These are phyloP conservation scores for Lepus americanus DNA, from an alignment of 2,113 vertebrate genomes.

Conservation along the genomic window DNA sequence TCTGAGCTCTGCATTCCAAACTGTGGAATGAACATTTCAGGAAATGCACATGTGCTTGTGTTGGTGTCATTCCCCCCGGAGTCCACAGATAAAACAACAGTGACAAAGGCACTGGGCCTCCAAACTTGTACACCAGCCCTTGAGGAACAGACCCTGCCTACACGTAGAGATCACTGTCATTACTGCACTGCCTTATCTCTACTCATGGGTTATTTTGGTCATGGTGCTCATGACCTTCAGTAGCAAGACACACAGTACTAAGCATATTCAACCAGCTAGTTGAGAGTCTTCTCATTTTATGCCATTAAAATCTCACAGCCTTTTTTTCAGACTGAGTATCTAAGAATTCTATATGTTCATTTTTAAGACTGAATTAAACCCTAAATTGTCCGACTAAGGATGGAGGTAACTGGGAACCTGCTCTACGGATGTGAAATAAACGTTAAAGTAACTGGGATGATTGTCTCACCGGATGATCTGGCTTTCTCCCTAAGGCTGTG, in stretches of 20 bases:
- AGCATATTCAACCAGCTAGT: not conserved
- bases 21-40: not conserved
- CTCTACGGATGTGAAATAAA: not conserved
- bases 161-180: not conserved
- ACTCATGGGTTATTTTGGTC: not conserved
- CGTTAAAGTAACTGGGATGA: not conserved
- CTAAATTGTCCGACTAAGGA: not conserved
- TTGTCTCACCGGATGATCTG: not conserved
- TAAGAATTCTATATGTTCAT: slow-evolving; percentile 19
- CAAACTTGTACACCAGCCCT: not conserved
- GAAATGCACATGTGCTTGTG: not conserved
- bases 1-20: slow-evolving; percentile 34
- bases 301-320: not conserved
- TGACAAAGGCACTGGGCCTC: slow-evolving; percentile 17
- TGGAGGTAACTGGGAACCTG: not conserved
- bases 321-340: slow-evolving; percentile 6
- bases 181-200: slow-evolving; percentile 55
- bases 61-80: not conserved
- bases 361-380: slow-evolving; percentile 42
- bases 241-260: slow-evolving; percentile 1
- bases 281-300: not conserved
- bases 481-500: slow-evolving; percentile 30
- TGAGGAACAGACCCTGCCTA: not conserved
- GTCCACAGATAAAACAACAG: slow-evolving; percentile 4
- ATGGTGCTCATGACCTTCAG: not conserved